Percentiles rank a stretch among this genome's conserved stretches.
Evolutionary conservation across 2,113 vertebrate species (phyloP).

Genomic region (Trochalopteron elliotii): DNA sequence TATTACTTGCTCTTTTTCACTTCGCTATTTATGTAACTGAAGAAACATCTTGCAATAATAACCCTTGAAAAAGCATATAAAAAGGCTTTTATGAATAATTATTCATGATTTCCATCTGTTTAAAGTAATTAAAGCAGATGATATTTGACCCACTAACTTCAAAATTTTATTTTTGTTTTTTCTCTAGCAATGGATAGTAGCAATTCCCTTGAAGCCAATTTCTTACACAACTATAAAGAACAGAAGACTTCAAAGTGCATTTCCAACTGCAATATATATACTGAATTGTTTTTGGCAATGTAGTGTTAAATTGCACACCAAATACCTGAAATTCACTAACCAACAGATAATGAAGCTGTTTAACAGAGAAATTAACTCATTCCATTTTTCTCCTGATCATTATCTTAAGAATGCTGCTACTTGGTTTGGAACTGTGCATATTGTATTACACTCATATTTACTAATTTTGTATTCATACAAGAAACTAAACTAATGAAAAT

Average conservation of each 20-base stretch:
- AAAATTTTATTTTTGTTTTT: constrained; percentile 21
- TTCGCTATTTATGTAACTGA: not conserved
- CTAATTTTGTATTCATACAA: not conserved
- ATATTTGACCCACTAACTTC: constrained; percentile 23
- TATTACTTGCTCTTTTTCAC: not conserved
- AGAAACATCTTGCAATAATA: not conserved
- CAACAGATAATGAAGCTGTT: not conserved
- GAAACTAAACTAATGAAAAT: not conserved
- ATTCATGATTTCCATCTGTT: not conserved
- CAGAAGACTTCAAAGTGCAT: not conserved
- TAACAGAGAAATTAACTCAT: not conserved
- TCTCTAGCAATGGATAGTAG: not conserved
- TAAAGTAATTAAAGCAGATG: not conserved
- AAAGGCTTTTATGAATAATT: constrained; percentile 10
- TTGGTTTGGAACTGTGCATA: not conserved
- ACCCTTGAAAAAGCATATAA: not conserved
- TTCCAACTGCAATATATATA: not conserved
- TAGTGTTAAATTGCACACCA: not conserved
- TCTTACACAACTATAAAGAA: not conserved
- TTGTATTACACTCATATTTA: not conserved
- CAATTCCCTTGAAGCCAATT: constrained; percentile 7
- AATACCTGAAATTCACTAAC: not conserved
- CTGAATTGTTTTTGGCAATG: not conserved
- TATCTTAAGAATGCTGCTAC: not conserved
- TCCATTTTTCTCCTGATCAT: not conserved